phyloP scores from a whole-genome alignment of 2,113 vertebrate genomes.

The Forbesichthys agassizii region DNA sequence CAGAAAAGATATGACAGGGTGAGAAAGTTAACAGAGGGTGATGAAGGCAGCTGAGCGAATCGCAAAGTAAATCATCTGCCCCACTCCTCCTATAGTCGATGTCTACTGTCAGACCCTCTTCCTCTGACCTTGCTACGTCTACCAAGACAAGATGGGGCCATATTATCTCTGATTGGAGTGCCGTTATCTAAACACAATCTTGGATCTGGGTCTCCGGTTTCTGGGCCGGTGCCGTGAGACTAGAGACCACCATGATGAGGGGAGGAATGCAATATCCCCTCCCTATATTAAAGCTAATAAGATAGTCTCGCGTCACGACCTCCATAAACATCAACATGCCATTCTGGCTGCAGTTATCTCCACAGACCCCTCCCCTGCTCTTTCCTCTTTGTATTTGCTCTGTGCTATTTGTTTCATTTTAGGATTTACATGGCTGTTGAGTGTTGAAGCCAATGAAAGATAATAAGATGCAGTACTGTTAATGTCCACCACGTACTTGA shows the following conservation, averaged over 20 bases:
- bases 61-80: conserved; percentile 75
- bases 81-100: conserved; percentile 65
- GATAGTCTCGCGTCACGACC: conserved; percentile 54
- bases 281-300: conserved; percentile 75
- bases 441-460: no score
- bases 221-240: conserved; percentile 58
- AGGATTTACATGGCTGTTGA: conserved; percentile 11
- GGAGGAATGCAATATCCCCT: conserved; percentile 67
- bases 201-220: conserved; percentile 67
- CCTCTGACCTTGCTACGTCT: conserved; percentile 78
- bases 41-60: conserved; percentile 76
- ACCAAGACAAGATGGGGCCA: conserved; percentile 78
- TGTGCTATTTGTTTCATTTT: conserved; percentile 42
- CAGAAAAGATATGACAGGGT: conserved; percentile 64
- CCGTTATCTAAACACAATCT: conserved; percentile 84
- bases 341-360: conserved; percentile 48
- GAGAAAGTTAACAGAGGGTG: conserved; percentile 77
- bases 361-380: conserved; percentile 38
- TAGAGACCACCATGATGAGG: conserved; percentile 65
- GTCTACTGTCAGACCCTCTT: conserved; percentile 69
- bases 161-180: conserved; percentile 82
- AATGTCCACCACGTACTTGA: no score
- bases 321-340: conserved; percentile 58
- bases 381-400: conserved; percentile 27
- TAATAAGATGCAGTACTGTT: no score